These are phyloP conservation scores for Anguilla anguilla DNA, from an alignment of 2,797 vertebrate genomes.

Conservation along the genomic window DNA sequence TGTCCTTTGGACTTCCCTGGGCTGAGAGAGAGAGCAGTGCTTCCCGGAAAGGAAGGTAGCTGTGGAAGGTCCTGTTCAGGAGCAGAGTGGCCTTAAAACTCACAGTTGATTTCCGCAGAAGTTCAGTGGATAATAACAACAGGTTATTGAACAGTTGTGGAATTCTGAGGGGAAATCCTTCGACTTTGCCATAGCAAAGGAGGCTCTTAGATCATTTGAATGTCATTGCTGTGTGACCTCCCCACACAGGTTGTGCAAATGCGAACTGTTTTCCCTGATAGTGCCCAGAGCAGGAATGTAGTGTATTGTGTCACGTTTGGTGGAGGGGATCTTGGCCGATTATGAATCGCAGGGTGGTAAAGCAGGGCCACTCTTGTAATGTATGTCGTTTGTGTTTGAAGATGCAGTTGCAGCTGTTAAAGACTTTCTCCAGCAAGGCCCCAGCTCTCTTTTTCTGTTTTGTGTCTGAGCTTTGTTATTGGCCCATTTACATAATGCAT, in stretches of 20 bases:
- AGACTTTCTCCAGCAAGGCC: conserved; percentile 58
- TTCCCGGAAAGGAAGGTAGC: conserved; percentile 38
- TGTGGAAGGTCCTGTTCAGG: background rate
- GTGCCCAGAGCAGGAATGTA: background rate
- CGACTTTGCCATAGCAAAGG: background rate
- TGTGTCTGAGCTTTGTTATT: conserved; percentile 76
- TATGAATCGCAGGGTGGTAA: background rate
- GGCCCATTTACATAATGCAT: conserved; percentile 71
- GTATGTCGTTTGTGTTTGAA: conserved; percentile 18
- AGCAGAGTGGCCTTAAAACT: conserved; percentile 19
- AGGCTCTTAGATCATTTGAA: background rate
- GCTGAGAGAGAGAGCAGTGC: conserved; percentile 34
- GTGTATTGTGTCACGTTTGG: background rate
- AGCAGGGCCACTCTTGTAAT: background rate
- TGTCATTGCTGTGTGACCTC: background rate
- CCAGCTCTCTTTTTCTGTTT: conserved; percentile 50
- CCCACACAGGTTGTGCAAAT: background rate
- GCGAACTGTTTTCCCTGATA: background rate
- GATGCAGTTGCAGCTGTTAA: background rate
- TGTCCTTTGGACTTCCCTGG: conserved; percentile 42
- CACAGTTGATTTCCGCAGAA: conserved; percentile 41
- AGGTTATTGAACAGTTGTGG: conserved; percentile 16
- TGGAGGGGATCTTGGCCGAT: background rate
- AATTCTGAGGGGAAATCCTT: background rate
- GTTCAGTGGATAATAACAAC: conserved; percentile 51